Base-by-base conservation (phyloP, 2,113 vertebrate species). In the Gymnogyps californianus region DNA sequence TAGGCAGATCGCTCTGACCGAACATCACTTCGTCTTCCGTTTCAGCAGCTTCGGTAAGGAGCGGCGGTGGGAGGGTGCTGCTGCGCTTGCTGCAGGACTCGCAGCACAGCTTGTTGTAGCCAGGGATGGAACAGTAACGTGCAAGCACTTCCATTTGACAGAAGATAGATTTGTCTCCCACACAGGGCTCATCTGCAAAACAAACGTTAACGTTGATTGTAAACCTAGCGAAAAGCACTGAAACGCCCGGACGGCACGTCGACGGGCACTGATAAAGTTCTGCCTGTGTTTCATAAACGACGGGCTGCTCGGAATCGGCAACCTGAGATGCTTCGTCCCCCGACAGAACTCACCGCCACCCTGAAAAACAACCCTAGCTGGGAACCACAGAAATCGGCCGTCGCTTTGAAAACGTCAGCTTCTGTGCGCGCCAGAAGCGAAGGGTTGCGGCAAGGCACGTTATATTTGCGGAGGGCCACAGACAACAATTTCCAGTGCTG, bases 121-220 rank as follows among this genome's bases (percentile, higher is more conserved):
- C 99, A 1, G 99, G 99, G 21, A 99, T 99, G 61, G 99, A 99
- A 85, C 99, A 99, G 97, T 99, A 99, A 0, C 99, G 98, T 0
- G 99, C 98, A 3, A 99, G 98, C 22, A 99, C 99, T 87, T 99
- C 99, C 99, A 99, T 99, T 47, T 99, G 99, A 84, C 99, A 99
- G 98, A 99, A 99, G 95, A 99, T 99, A 34, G 99, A 99, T 71
- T 99, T 99, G 97, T 99, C 99, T 89, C 99, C 99, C 40, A 98
- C 92, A 29, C 99, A 99, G 2, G 98, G 99, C 91, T 99, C 99
- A 82, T 99, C 99, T 99, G 98, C 58, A 98, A 98, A 96, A 90
- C 76, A 96, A 97, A 93, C 2, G 36, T 31, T 31, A 11, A 31
- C 1, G 0, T 10, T 4, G 5, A 10, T 28, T 3, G 65, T 21